A percentile compares a stretch with the other conserved stretches of the same genome.
Evolutionary conservation across 2,888 invertebrate genomes (phyloP).

Genomic region (Drosophila mimica): DNA sequence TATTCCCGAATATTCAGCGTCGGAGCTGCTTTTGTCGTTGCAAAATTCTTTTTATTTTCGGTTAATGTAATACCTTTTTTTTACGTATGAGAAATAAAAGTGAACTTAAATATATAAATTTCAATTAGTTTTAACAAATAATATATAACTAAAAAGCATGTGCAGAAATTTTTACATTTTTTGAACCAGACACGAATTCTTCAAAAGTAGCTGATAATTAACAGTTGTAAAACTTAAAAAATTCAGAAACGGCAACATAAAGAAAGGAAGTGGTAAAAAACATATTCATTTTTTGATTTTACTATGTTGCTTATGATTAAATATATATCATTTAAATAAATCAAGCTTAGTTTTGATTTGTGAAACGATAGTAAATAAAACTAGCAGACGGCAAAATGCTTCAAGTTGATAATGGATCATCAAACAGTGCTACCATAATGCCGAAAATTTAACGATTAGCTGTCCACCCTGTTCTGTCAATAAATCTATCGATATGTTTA

Average conservation of each 20-base stretch:
- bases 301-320: conserved; percentile 77
- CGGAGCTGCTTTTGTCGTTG: conserved; percentile 41
- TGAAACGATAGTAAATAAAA: neutral
- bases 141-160: conserved; percentile 17
- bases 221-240: conserved; percentile 71
- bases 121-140: conserved; percentile 32
- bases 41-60: conserved; percentile 29
- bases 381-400: too few species aligned
- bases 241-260: conserved; percentile 50
- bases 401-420: neutral
- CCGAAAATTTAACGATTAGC: too few species aligned
- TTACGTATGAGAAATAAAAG: conserved; percentile 44
- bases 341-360: conserved; percentile 12
- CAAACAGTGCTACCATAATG: neutral
- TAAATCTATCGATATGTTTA: conserved; percentile 27
- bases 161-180: conserved; percentile 21
- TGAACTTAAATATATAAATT: conserved; percentile 34
- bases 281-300: conserved; percentile 67
- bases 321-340: conserved; percentile 74
- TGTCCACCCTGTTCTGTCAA: neutral
- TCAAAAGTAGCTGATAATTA: conserved; percentile 54
- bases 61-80: conserved; percentile 50
- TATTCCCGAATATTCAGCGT: conserved; percentile 22
- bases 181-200: conserved; percentile 27
- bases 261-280: conserved; percentile 8